Base-by-base conservation (phyloP, 2,888 invertebrate genomes). In the Athalia cordata region DNA sequence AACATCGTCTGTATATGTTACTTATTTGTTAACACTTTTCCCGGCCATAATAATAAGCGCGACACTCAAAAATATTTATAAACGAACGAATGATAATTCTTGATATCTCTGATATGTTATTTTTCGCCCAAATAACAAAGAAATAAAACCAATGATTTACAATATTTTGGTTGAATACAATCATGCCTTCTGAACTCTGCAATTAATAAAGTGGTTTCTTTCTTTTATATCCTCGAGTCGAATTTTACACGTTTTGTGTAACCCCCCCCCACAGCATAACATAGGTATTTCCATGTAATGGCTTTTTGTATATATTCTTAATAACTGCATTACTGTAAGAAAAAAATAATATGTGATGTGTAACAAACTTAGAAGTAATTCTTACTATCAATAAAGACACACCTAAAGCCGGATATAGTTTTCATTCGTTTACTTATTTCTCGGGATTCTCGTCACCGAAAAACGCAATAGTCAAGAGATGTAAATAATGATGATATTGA, bases 251-350 rank as follows among this genome's bases (percentile, higher is more conserved):
- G 81, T 86, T 70, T 74, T 62, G 85, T 84, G 84, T 86, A 86
- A 80, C 83, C 78, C 80, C 84, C 79, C 84, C 80, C 83, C 81
- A 82, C 84, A 85, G 66, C 57, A 77, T 81, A 79, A 49, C 52
- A 81, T 84, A 86, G 83, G 84, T 86, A 83, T 86, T 85, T 81
- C 85, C 85, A 83, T 85, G 81, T 85, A 85, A 85, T 86, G 87
- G 89, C 87, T 89, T 89, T 89, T 89, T 89, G 89, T 89, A 89
- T 89, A 89, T 89, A 89, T 89, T 88, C 87, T 85, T 85, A 84
- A 86, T 82, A 83, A 83, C 84, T 85, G 85, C 85, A 84, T 78
- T 84, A 83, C 80, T 79, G 79, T 82, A 84, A 84, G 81, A 84
- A 83, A 80, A 75, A 66, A 68, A 82, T 85, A 86, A 82, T 83